Conservation (phyloP, 1,140 invertebrate species). For the Drosophila setifemur region DNA sequence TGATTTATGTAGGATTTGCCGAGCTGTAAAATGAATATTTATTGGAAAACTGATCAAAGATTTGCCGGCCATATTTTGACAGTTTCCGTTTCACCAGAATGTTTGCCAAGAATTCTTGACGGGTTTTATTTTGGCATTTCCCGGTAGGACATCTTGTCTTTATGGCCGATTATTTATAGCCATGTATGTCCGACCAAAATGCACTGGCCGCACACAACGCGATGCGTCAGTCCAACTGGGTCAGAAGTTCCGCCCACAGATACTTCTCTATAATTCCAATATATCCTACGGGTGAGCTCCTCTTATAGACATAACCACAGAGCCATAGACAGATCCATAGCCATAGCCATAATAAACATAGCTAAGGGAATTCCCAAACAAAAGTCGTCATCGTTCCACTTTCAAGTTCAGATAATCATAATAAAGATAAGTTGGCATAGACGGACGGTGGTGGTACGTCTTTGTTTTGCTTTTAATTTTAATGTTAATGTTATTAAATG, state of each 20-base stretch:
- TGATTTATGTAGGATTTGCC: conserved; percentile 11
- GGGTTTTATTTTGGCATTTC: conserved; percentile 40
- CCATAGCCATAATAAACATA: conserved; percentile 47
- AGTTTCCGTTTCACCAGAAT: conserved; percentile 28
- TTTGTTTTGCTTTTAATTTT: conserved; percentile 79
- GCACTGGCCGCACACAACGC: conserved; percentile 35
- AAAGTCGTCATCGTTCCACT: conserved; percentile 61
- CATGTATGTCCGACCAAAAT: conserved; percentile 2
- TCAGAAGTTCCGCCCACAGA: conserved; percentile 48
- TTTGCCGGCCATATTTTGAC: conserved; percentile 24
- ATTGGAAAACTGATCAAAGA: conserved; percentile 29
- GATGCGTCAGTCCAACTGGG: conserved; percentile 54
- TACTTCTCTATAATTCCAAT: neutral
- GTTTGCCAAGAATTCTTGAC: conserved; percentile 23
- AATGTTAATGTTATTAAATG: conserved; percentile 82
- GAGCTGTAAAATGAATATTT: conserved; percentile 25
- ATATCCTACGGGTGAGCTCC: neutral
- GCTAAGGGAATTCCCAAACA: conserved; percentile 73
- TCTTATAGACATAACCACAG: conserved; percentile 9
- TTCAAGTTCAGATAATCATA: conserved; percentile 80
- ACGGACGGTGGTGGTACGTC: conserved; percentile 4
- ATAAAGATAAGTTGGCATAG: conserved; percentile 72
- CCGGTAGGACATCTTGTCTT: conserved; percentile 42
- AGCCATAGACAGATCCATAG: conserved; percentile 4
- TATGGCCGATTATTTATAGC: conserved; percentile 32